Base-by-base conservation (phyloP, 2,113 vertebrate species). In the Pseudonaja textilis region DNA sequence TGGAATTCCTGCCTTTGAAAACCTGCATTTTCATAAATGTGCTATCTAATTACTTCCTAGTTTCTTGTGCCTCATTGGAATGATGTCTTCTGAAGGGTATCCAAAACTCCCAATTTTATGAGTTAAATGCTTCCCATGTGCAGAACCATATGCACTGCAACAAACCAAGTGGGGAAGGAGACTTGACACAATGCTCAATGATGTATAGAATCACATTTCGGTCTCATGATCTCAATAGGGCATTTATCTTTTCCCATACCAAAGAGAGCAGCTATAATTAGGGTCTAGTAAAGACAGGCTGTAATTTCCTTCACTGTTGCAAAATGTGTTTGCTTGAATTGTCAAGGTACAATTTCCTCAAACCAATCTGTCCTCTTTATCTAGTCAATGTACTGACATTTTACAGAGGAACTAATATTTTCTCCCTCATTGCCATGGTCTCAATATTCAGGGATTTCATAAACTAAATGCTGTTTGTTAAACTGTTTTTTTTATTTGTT, bases 351-450 rank as follows among this genome's bases (percentile, higher is more conserved):
- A 26, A 16, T 34, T 96, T 88, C 95, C 93, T 92, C 93, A 96
- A 96, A 97, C 95, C 97, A 95, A 93, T 69, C 89, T 90, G 86
- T 92, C 85, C 92, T 92, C 1, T 59, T 57, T 90, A 12, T 93
- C 61, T 55, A 90, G 94, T 95, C 94, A 95, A 85, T 90, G 34
- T 22, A 1, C 20, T 16, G 10, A 0, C 88, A 3, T 89, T 89
- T 23, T 59, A 90, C 5, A 85, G 74, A 0, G 59, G 42, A 34
- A 74, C 1, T 3, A 22, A 85, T 22, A 3, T 0, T 26, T 5
- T 90, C 34, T 59, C 85, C 0, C 18, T 52, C 64, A 20, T 42
- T 16, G 8, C 0, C 47, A 0, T 6, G 64, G 91, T 1, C 26
- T 12, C 39, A 64, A 0, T 52, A 18, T 85, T 69, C 64, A n/a